Evolutionary conservation across 2,113 vertebrate species (phyloP).

Genomic region (Phaetusa simplex): DNA sequence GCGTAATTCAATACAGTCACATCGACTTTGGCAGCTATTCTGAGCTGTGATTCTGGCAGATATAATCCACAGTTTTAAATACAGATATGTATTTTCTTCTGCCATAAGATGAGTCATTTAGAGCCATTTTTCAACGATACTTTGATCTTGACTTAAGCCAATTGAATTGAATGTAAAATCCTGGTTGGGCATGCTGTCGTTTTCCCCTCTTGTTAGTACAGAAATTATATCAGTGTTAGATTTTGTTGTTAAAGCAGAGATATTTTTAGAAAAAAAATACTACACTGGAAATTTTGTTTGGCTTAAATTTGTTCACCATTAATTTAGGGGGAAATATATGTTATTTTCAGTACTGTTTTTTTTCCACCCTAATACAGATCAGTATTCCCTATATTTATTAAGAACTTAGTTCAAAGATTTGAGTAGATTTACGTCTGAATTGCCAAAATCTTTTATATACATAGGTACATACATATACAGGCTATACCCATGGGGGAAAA

Average conservation of each 20-base stretch:
- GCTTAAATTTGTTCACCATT: background rate
- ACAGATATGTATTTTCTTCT: conserved; percentile 19
- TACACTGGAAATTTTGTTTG: background rate
- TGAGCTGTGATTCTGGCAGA: background rate
- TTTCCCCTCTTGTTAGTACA: background rate
- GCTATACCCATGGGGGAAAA: background rate
- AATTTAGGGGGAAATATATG: background rate
- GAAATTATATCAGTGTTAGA: background rate
- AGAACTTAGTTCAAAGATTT: background rate
- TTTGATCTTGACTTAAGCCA: background rate
- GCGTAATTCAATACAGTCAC: background rate
- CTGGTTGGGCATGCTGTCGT: background rate
- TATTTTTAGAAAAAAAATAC: background rate
- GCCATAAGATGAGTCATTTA: background rate
- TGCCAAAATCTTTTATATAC: background rate
- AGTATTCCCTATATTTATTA: background rate
- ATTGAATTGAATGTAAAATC: background rate
- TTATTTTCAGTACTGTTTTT: background rate
- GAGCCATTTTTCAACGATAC: background rate
- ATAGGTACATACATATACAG: background rate
- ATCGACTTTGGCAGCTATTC: background rate
- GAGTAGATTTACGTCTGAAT: background rate
- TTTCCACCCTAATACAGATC: background rate
- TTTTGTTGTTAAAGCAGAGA: background rate
- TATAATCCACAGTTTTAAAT: background rate